Evolutionary conservation across 2,797 vertebrate genomes (phyloP).

Genomic region (Acanthurus tractus): DNA sequence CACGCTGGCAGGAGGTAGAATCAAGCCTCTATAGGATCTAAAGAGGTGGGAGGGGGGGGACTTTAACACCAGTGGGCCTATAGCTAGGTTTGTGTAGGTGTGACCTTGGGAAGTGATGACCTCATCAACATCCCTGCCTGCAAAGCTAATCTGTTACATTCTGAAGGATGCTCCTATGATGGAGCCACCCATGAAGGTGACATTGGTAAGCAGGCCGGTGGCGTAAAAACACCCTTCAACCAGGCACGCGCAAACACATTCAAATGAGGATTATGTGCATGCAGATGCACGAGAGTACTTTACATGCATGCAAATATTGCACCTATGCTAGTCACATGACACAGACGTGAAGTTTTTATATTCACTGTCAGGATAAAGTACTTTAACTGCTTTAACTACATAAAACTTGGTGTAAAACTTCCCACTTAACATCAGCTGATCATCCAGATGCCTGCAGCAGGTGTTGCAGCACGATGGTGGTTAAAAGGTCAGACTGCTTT

Average conservation of each 20-base stretch:
- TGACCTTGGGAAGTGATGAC: constrained; percentile 85
- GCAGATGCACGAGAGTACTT: neutral
- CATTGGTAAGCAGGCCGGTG: constrained; percentile 74
- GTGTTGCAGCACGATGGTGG: constrained; percentile 42
- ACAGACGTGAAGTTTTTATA: neutral
- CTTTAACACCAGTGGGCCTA: constrained; percentile 63
- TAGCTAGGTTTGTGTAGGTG: constrained; percentile 70
- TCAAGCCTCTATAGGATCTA: constrained; percentile 55
- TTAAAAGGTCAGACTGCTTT: constrained; percentile 38
- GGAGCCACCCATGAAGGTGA: constrained; percentile 85
- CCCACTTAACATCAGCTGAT: constrained; percentile 27
- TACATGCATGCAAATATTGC: constrained; percentile 39
- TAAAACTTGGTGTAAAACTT: constrained; percentile 29
- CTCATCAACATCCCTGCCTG: constrained; percentile 84
- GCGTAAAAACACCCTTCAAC: constrained; percentile 48
- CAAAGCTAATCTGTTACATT: constrained; percentile 84
- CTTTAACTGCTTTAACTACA: neutral
- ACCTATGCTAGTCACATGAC: neutral
- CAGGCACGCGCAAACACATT: constrained; percentile 43
- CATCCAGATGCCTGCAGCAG: constrained; percentile 52
- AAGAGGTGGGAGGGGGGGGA: constrained; percentile 54
- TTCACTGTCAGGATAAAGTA: neutral
- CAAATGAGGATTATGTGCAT: constrained; percentile 46
- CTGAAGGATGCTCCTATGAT: constrained; percentile 82
- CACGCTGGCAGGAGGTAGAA: constrained; percentile 54